Base-by-base conservation (phyloP, 1,140 invertebrate species). In the Zaprionus lachaisei region DNA sequence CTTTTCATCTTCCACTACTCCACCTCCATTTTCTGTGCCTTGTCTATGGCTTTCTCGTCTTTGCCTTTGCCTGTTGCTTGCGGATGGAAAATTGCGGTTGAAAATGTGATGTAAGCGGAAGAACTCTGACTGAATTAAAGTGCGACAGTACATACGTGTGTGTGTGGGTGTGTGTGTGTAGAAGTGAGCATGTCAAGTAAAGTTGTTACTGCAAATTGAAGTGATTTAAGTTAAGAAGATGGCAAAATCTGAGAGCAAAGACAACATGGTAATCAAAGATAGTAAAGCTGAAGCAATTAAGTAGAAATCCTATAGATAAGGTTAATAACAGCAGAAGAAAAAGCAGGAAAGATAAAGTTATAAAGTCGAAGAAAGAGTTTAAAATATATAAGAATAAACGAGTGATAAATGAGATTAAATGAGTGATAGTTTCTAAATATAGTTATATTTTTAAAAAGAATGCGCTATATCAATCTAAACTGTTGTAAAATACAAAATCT, bases 21-120 rank as follows among this genome's bases (percentile, higher is more conserved):
- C 31, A 34, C 31, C 31, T 34, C 2, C 9, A 3, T 34, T 34
- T 34, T 34, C 31, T 34, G 0, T 3, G 31, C 31, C 31, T 34
- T 34, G 9, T 34, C 31, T 34, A 11, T 34, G 31, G 31, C n/a
- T 17, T 44, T 3, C 6, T 22, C 20, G 20, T 6, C 44, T 31
- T 31, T 17, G 31, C 37, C 60, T 57, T 17, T 63, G 68, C 69
- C 69, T 76, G 73, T 76, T 75, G 72, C 67, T 75, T 54, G 56
- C 28, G 51, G 41, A 31, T 75, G 61, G 60, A 60, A 71, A 71
- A 75, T 71, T 76, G 73, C 68, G 68, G 61, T 65, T 54, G 61
- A 61, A 58, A 71, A 57, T 64, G 67, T 71, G 60, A 75, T 75
- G 60, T 71, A 71, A 64, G 55, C 73, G 68, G 49, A 71, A 71